Percentiles rank a stretch among this genome's conserved stretches.
Conservation (phyloP, 2,113 vertebrate genomes). For the Piaya cayana region DNA sequence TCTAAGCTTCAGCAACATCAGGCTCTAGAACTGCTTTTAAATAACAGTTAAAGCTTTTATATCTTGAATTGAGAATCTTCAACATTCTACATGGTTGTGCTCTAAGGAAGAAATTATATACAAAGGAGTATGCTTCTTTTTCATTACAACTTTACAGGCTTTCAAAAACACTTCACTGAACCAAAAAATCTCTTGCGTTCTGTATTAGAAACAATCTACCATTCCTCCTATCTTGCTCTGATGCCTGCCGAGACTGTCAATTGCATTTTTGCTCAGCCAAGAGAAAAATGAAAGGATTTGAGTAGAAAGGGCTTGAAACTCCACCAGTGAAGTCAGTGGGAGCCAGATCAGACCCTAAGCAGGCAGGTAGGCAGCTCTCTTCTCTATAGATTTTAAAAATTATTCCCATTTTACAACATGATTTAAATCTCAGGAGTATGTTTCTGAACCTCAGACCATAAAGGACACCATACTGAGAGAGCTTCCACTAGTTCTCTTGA, state of each 20-base stretch:
- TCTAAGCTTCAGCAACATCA: not conserved
- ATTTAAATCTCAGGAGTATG: not conserved
- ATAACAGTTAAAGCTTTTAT: conserved; percentile 3
- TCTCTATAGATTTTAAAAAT: not conserved
- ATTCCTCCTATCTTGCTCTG: not conserved
- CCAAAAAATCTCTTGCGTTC: not conserved
- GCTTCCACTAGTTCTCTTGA: not conserved
- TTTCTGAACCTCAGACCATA: not conserved
- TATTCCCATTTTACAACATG: not conserved
- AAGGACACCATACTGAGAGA: not conserved
- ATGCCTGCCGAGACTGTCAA: conserved; percentile 42
- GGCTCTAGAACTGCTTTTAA: not conserved
- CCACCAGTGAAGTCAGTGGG: not conserved
- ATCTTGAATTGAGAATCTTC: not conserved
- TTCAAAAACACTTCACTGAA: conserved; percentile 24
- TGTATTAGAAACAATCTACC: not conserved
- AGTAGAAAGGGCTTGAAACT: conserved; percentile 2
- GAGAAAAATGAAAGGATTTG: conserved; percentile 46
- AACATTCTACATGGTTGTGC: not conserved
- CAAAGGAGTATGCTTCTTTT: conserved; percentile 25
- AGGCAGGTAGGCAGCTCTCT: not conserved
- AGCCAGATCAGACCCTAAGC: not conserved
- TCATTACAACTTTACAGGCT: conserved; percentile 30
- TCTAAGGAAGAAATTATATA: conserved; percentile 15
- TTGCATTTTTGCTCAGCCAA: conserved; percentile 53